phyloP scores from a whole-genome alignment of 1,140 invertebrate species.

The Pantala flavescens region DNA sequence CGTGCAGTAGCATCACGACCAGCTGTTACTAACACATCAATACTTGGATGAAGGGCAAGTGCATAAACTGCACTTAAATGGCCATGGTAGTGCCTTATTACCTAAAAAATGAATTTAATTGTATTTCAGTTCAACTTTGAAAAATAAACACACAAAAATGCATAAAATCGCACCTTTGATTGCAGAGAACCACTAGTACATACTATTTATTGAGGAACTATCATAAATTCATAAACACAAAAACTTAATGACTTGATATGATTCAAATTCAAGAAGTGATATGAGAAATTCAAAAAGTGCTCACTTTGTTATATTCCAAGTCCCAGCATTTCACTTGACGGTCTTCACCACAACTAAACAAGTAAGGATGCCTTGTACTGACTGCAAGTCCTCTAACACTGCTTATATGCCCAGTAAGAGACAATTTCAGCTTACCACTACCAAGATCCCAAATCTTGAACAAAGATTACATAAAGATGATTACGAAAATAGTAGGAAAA shows the following conservation, averaged over 20 bases:
- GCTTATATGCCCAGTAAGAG: conserved; percentile 96
- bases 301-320: conserved; percentile 95
- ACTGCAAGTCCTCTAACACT: conserved; percentile 91
- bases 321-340: conserved; percentile 99
- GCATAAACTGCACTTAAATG: conserved; percentile 96
- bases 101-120: conserved; percentile 36
- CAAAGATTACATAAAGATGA: conserved; percentile 22
- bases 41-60: conserved; percentile 85
- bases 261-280: no score
- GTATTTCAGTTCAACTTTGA: conserved; percentile 16
- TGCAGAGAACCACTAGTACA: no score
- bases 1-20: conserved; percentile 91
- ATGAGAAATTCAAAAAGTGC: not conserved
- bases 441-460: conserved; percentile 95
- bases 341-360: conserved; percentile 99
- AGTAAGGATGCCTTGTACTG: conserved; percentile 88
- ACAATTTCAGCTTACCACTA: conserved; percentile 89
- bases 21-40: conserved; percentile 90
- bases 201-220: no score
- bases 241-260: no score
- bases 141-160: not conserved
- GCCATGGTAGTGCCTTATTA: conserved; percentile 97
- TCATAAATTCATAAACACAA: no score
- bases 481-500: not conserved
- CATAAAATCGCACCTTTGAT: no score